Percentiles rank a stretch among this genome's conserved stretches.
phyloP scores from a whole-genome alignment of 2,888 invertebrate genomes.

The Lutraria lutraria region DNA sequence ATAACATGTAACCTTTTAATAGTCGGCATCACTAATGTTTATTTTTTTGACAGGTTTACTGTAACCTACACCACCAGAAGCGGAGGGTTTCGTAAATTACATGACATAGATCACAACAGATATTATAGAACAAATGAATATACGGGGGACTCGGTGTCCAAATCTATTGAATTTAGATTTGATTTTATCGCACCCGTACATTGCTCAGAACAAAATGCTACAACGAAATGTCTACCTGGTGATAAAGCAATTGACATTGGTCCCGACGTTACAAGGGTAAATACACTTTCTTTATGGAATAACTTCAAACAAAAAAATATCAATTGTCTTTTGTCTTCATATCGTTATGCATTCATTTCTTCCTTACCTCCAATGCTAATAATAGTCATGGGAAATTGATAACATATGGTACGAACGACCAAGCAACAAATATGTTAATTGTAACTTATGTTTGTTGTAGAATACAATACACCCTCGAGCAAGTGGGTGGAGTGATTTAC shows the following conservation, averaged over 20 bases:
- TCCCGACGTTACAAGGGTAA: constrained; percentile 45
- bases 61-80: constrained; percentile 46
- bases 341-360: too few relatives aligned
- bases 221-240: neutral
- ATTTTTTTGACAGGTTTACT: constrained; percentile 44
- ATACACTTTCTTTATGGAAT: neutral
- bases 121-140: constrained; percentile 12
- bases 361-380: too few relatives aligned
- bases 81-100: constrained; percentile 53
- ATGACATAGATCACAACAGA: neutral
- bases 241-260: constrained; percentile 29
- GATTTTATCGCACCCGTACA: constrained; percentile 57
- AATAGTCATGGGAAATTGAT: too few relatives aligned
- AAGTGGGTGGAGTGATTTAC: constrained; percentile 54
- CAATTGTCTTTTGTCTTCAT: too few relatives aligned
- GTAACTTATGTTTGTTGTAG: constrained; percentile 25
- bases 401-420: too few relatives aligned
- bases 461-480: constrained; percentile 38
- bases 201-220: constrained; percentile 30
- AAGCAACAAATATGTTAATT: too few relatives aligned
- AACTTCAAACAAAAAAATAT: too few relatives aligned
- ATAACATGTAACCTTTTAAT: too few relatives aligned
- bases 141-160: neutral
- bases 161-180: constrained; percentile 47
- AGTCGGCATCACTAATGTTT: neutral